These are phyloP conservation scores for Montipora cactus DNA, from an alignment of 64 coral and sea anemone species.

Conservation along the genomic window DNA sequence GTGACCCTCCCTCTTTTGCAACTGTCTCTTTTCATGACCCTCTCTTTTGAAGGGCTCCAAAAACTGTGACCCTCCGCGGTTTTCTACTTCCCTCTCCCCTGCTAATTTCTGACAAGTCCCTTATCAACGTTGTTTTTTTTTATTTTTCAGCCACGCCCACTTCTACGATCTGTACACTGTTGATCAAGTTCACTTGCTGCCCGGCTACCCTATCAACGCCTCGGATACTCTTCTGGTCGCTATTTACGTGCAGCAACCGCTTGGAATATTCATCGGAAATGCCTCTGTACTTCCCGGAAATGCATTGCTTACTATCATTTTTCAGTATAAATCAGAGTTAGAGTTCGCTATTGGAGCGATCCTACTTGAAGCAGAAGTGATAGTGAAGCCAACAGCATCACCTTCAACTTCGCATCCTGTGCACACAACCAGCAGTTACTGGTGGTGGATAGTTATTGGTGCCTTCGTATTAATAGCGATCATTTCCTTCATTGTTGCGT, in stretches of 20 bases:
- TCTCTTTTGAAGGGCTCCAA: no score
- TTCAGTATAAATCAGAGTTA: background rate
- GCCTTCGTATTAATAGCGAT: background rate
- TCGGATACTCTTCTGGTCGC: background rate
- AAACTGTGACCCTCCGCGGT: no score
- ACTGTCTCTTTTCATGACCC: no score
- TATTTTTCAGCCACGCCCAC: background rate
- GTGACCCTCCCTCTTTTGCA: no score
- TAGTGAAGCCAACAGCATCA: background rate
- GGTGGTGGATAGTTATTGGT: background rate
- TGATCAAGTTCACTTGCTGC: slow-evolving; percentile 34
- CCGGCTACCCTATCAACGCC: slow-evolving; percentile 52
- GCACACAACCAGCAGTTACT: background rate
- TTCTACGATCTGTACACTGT: slow-evolving; percentile 8
- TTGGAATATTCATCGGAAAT: background rate
- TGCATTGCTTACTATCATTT: background rate
- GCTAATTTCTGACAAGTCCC: no score
- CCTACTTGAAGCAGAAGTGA: background rate
- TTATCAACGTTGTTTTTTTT: background rate
- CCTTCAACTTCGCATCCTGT: background rate
- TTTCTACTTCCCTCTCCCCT: no score
- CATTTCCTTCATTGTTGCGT: background rate
- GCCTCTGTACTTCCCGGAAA: background rate
- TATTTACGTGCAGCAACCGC: slow-evolving; percentile 34
- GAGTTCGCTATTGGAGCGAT: slow-evolving; percentile 13